These are phyloP conservation scores for Gymnobelideus leadbeateri DNA, from an alignment of 2,113 vertebrate species.

Conservation along the genomic window DNA sequence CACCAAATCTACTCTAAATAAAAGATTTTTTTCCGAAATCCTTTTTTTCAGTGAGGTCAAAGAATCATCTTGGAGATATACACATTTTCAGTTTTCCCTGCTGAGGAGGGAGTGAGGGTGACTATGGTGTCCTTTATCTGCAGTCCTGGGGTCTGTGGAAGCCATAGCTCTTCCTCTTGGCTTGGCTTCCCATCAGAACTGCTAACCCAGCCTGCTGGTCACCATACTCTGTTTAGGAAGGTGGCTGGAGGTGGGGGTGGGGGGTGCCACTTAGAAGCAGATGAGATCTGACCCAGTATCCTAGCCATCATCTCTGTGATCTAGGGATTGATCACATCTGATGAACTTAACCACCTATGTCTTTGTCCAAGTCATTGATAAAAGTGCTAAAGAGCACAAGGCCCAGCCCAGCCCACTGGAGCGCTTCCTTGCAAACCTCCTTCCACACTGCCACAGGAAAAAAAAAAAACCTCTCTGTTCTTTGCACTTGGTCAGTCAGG, in stretches of 20 bases:
- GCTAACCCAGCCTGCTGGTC: no score
- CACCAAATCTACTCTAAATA: constrained; percentile 39
- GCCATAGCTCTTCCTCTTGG: neutral
- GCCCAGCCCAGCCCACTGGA: neutral
- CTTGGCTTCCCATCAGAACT: neutral
- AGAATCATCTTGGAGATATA: constrained; percentile 32
- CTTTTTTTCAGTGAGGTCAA: constrained; percentile 61
- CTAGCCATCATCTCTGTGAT: constrained; percentile 4
- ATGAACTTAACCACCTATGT: neutral
- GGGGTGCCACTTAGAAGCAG: constrained; percentile 20
- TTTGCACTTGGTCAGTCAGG: neutral
- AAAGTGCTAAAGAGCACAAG: neutral
- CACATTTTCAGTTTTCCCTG: constrained; percentile 59
- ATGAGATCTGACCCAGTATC: constrained; percentile 66
- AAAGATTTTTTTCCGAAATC: constrained; percentile 47
- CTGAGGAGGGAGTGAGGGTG: constrained; percentile 61
- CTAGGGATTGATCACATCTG: neutral
- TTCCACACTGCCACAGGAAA: neutral
- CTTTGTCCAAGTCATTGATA: neutral
- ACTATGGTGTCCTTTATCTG: constrained; percentile 49
- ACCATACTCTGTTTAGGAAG: no score
- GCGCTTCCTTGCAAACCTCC: no score
- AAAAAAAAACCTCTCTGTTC: neutral
- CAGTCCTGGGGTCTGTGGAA: constrained; percentile 43
- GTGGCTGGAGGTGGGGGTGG: no score